Evolutionary conservation across 2,113 vertebrate genomes (phyloP).

Genomic region (Rattus norvegicus): GRCr8 NC_086023.1:89061001-89061500

Average conservation of each 20-base stretch:
- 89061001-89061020: conserved; percentile 17
- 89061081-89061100: conserved; percentile 16
- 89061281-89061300: background rate
- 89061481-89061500: too few relatives aligned
- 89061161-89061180: conserved; percentile 18
- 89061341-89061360: too few relatives aligned
- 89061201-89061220: conserved; percentile 31
- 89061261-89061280: conserved; percentile 57
- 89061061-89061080: background rate
- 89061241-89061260: conserved; percentile 13
- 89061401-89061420: too few relatives aligned
- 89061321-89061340: background rate
- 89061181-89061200: conserved; percentile 35
- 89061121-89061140: background rate
- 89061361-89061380: too few relatives aligned
- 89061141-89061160: background rate
- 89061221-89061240: conserved; percentile 49
- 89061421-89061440: too few relatives aligned
- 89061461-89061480: too few relatives aligned
- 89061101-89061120: conserved; percentile 46
- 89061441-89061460: too few relatives aligned
- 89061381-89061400: too few relatives aligned
- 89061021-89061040: background rate
- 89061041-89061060: conserved; percentile 19
- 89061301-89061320: conserved; percentile 8